phyloP scores from a whole-genome alignment of 2,113 vertebrate species.

The Rhea pennata region DNA sequence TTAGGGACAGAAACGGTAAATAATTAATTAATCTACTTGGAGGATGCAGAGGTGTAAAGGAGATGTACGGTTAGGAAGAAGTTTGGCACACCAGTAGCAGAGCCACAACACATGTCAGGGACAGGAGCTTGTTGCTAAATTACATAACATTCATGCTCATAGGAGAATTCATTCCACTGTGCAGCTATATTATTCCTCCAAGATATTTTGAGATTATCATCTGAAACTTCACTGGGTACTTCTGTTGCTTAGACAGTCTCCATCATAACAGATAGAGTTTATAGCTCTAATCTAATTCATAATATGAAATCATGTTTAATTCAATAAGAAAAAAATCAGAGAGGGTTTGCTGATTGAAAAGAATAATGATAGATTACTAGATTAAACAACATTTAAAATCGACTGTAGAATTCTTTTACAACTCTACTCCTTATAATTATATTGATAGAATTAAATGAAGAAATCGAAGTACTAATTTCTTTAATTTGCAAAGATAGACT shows the following conservation, averaged over 20 bases:
- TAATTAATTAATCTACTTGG: background rate
- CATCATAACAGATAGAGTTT: background rate
- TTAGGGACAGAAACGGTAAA: background rate
- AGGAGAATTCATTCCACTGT: background rate
- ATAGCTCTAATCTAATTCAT: background rate
- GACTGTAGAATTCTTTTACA: rapidly evolving
- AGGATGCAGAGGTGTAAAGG: background rate
- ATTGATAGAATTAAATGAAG: rapidly evolving
- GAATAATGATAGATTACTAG: rapidly evolving
- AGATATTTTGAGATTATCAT: background rate
- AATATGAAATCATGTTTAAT: background rate
- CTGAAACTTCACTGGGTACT: background rate
- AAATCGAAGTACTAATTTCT: background rate
- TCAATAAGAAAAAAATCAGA: background rate
- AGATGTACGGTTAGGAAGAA: background rate
- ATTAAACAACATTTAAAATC: rapidly evolving
- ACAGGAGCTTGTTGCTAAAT: background rate
- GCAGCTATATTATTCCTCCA: background rate
- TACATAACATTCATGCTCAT: background rate
- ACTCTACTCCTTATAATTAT: rapidly evolving
- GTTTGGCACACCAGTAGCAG: rapidly evolving
- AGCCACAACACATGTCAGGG: background rate
- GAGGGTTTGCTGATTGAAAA: background rate
- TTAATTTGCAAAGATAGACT: background rate
- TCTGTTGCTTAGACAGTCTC: background rate